A percentile compares a stretch with the other conserved stretches of the same genome.
phyloP scores from a whole-genome alignment of 2,797 vertebrate species.

The Hemitrygon akajei region DNA sequence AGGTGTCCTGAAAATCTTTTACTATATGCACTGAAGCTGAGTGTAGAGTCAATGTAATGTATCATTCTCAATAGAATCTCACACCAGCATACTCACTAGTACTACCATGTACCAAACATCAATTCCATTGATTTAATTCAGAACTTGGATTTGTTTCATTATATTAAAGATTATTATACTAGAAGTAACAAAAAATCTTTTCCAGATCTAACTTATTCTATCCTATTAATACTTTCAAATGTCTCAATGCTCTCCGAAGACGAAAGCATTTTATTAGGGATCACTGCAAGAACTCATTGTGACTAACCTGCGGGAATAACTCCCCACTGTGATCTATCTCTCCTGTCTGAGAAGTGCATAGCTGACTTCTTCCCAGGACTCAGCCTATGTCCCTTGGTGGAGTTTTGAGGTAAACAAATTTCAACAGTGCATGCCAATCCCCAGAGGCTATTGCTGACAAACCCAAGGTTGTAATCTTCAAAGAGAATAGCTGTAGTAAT shows the following conservation, averaged over 20 bases:
- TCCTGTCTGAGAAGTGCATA: neutral
- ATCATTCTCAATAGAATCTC: neutral
- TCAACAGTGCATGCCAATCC: neutral
- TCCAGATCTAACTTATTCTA: neutral
- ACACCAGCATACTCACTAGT: neutral
- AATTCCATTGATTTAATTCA: neutral
- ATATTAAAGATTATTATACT: neutral
- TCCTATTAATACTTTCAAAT: neutral
- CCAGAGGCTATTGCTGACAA: neutral
- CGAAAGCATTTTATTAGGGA: neutral
- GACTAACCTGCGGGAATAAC: neutral
- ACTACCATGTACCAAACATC: neutral
- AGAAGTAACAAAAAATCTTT: neutral
- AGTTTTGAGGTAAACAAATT: slow-evolving; percentile 7
- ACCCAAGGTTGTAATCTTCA: slow-evolving; percentile 8
- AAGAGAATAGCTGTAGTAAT: slow-evolving; percentile 7
- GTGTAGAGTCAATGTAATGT: neutral
- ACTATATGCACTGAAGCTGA: neutral
- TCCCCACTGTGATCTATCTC: neutral
- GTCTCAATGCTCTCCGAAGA: neutral
- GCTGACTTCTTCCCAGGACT: neutral
- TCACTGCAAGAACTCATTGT: neutral
- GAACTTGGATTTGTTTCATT: neutral
- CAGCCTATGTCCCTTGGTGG: neutral
- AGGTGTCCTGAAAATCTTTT: slow-evolving; percentile 20